Percentiles rank a stretch among this genome's conserved stretches.
These are phyloP conservation scores for Crenuchus spilurus DNA, from an alignment of 2,797 vertebrate species.

Conservation along the genomic window DNA sequence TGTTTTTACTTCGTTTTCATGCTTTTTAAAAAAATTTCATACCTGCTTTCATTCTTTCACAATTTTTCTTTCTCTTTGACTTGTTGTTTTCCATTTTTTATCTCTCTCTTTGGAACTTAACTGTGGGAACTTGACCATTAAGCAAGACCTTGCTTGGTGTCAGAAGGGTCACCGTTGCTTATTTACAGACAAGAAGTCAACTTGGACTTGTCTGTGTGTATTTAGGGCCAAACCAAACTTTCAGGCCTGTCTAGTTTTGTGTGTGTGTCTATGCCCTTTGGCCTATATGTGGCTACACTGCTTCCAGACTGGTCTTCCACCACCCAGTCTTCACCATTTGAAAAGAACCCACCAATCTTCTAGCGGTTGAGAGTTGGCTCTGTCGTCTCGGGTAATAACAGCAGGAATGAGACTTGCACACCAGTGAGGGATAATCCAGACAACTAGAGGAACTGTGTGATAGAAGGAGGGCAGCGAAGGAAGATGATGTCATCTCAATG, in stretches of 20 bases:
- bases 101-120: not conserved
- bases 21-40: too few species aligned
- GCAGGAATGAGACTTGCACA: constrained; percentile 16
- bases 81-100: not conserved
- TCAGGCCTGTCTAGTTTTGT: not conserved
- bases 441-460: constrained; percentile 10
- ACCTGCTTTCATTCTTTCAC: too few species aligned
- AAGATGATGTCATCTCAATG: constrained; percentile 30
- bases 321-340: not conserved
- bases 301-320: not conserved
- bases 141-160: not conserved
- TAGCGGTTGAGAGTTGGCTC: not conserved
- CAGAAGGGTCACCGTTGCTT: not conserved
- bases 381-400: constrained; percentile 10
- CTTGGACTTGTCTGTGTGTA: not conserved
- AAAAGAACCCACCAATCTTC: not conserved
- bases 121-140: not conserved
- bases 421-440: constrained; percentile 17
- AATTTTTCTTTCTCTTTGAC: not conserved
- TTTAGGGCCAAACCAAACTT: not conserved
- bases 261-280: not conserved
- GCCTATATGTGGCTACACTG: not conserved
- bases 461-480: not conserved
- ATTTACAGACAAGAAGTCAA: not conserved
- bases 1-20: not conserved